A percentile compares a stretch with the other conserved stretches of the same genome.
Conservation (phyloP, 2,888 invertebrate species). For the Chymomyza amoena region DNA sequence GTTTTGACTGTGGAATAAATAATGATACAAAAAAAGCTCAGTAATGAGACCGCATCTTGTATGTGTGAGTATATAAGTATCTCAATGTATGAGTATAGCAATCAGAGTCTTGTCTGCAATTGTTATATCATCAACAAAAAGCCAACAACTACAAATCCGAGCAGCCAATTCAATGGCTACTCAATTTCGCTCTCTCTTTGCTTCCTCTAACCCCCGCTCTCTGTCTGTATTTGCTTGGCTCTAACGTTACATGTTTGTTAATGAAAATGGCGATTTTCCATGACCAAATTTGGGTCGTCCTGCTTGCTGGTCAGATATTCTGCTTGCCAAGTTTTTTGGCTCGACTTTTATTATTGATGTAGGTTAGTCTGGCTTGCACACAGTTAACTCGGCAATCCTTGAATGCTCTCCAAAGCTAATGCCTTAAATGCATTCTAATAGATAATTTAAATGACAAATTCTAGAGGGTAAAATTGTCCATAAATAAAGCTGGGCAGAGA, state of each 20-base stretch:
- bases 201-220: neutral
- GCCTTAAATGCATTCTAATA: constrained; percentile 24
- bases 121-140: neutral
- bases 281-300: neutral
- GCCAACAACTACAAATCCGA: neutral
- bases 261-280: neutral
- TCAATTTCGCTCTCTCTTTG: neutral
- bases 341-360: neutral
- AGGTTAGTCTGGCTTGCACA: neutral
- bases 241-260: neutral
- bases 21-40: neutral
- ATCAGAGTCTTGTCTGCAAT: neutral
- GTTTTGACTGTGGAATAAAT: neutral
- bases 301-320: neutral
- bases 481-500: constrained; percentile 49
- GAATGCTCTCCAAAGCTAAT: neutral
- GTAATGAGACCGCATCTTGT: neutral
- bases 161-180: neutral
- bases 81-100: neutral
- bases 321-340: neutral
- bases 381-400: neutral
- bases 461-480: constrained; percentile 27
- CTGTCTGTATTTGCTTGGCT: neutral
- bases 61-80: neutral
- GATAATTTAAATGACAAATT: constrained; percentile 29